Percentiles rank a stretch among this genome's conserved stretches.
Evolutionary conservation across 2,888 invertebrate species (phyloP).

Genomic region (Eilema caniola): DNA sequence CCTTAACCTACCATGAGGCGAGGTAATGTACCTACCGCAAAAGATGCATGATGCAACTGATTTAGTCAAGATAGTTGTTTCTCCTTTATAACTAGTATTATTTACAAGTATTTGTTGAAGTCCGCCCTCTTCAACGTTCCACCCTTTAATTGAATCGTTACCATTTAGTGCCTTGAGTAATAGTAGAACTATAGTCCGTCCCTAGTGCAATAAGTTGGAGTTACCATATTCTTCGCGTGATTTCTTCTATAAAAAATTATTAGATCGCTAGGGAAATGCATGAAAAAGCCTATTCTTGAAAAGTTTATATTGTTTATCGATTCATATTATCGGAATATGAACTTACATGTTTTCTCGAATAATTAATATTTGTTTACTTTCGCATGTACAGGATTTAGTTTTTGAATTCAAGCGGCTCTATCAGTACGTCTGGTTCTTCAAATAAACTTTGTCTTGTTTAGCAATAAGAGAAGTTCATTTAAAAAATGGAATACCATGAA

Average conservation of each 20-base stretch:
- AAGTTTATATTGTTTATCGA: constrained; percentile 4
- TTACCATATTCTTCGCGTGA: background rate
- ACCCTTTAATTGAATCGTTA: no score
- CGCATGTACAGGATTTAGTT: background rate
- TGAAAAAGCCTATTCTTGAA: background rate
- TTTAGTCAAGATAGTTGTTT: no score
- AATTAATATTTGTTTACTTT: background rate
- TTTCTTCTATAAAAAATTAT: background rate
- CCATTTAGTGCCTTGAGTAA: background rate
- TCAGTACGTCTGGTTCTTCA: background rate
- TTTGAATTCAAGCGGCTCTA: background rate
- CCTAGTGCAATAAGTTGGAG: no score
- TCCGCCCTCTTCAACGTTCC: no score
- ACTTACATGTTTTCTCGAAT: background rate
- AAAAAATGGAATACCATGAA: no score
- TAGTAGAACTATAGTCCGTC: no score
- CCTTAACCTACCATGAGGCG: no score
- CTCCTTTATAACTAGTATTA: no score
- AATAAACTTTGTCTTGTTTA: background rate
- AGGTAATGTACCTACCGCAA: no score
- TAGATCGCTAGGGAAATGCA: background rate
- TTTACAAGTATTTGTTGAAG: no score
- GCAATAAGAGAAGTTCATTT: no score
- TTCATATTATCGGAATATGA: background rate
- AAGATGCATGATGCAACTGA: no score